Evolutionary conservation across 2,113 vertebrate genomes (phyloP).

Genomic region (Pao palembangensis): DNA sequence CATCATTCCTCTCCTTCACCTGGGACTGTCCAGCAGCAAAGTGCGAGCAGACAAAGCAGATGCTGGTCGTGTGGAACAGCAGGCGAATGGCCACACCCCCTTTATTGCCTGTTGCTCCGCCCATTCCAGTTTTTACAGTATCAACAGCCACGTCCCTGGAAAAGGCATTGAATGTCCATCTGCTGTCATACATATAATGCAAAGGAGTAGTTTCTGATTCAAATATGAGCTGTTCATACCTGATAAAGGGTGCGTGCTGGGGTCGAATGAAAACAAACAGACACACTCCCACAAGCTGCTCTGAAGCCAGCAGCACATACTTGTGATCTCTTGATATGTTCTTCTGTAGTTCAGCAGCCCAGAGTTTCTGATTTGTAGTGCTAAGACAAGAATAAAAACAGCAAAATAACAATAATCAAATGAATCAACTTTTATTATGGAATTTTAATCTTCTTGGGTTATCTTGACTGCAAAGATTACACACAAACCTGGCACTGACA

Average conservation of each 20-base stretch:
- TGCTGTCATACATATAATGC: background rate
- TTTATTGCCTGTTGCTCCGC: slow-evolving; percentile 97
- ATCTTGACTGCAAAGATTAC: background rate
- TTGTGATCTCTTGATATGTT: slow-evolving; percentile 93
- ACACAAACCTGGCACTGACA: slow-evolving; percentile 90
- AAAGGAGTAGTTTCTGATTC: background rate
- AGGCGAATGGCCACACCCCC: slow-evolving; percentile 94
- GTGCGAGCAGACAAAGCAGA: slow-evolving; percentile 97
- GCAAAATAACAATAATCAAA: background rate
- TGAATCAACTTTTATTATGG: background rate
- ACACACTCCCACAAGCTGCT: slow-evolving; percentile 97
- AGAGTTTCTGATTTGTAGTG: slow-evolving; percentile 98
- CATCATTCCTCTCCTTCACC: slow-evolving; percentile 96
- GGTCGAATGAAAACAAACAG: slow-evolving; percentile 96
- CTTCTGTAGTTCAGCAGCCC: slow-evolving; percentile 96
- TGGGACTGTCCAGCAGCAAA: slow-evolving; percentile 98
- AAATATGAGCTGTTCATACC: slow-evolving; percentile 72
- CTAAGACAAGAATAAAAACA: slow-evolving; percentile 66
- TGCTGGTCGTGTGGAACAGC: slow-evolving; percentile 96
- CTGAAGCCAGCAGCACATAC: slow-evolving; percentile 94
- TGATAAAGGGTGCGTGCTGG: slow-evolving; percentile 94
- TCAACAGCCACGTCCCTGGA: slow-evolving; percentile 93
- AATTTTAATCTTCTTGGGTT: background rate
- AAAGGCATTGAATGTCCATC: background rate
- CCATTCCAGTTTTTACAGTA: slow-evolving; percentile 98